Percentiles rank a stretch among this genome's conserved stretches.
These are phyloP conservation scores for Psilopogon haemacephalus DNA, from an alignment of 2,113 vertebrate species.

Conservation along the genomic window DNA sequence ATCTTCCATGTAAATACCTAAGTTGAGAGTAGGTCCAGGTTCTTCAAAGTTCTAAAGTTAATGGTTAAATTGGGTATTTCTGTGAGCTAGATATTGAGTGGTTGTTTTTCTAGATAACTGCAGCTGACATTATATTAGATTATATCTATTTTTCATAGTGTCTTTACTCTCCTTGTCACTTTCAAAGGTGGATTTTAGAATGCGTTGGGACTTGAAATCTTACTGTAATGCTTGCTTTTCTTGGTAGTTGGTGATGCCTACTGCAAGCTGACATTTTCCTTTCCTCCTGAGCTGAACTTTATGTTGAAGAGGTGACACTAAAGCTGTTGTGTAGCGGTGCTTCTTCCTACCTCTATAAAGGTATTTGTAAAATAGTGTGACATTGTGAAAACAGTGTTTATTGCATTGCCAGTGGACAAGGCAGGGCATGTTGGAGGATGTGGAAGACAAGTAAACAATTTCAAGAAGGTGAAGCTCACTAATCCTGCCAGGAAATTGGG, in stretches of 20 bases:
- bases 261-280: neutral
- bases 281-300: neutral
- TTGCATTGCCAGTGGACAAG: conserved; percentile 3
- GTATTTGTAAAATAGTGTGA: neutral
- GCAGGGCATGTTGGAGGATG: neutral
- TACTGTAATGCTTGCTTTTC: neutral
- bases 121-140: neutral
- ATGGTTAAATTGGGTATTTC: neutral
- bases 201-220: neutral
- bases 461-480: neutral
- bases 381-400: neutral
- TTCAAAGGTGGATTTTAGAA: neutral
- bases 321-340: neutral
- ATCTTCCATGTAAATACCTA: neutral
- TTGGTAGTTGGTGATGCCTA: neutral
- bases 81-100: neutral
- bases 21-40: neutral
- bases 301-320: neutral
- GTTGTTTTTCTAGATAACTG: neutral
- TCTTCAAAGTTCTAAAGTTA: neutral
- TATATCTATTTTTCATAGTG: neutral
- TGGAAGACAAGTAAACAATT: conserved; percentile 12
- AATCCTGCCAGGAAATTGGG: neutral
- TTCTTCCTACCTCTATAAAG: neutral
- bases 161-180: neutral